Evolutionary conservation across 37 sponge, comb jelly and placozoan species (phyloP), one percentile per base, ranked within the genome.

Genomic region (Petrosia ficiformis): DNA sequence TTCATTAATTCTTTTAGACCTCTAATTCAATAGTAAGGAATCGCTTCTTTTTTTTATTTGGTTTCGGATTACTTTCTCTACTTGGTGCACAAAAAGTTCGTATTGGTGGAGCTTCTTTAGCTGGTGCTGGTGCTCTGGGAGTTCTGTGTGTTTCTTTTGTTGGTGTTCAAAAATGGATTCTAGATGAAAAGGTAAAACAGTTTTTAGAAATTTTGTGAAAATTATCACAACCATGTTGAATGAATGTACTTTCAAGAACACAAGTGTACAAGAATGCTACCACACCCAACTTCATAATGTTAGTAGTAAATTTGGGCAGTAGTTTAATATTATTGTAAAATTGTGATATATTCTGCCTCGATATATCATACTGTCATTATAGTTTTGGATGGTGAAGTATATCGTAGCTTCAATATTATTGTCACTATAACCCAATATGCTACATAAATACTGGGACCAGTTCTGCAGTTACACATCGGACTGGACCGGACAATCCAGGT

Each of bases 81-180:
- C 92, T 95, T 86, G 96, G 96, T 2, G 82, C 77, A 38, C 71
- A 57, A 1, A 48, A 70, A 10, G 82, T 78, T 29, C 67, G 70
- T 24, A 40, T 95, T 31, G 86, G 72, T 33, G 92, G 89, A 6
- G 76, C 96, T 14, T 87, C 78, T 54, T 77, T 95, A 19, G 86
- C 81, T 26, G 96, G 90, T 11, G 88, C 96, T 26, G 96, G 93
- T 32, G 87, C 96, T 14, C 72, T 95, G 52, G 89, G 83, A 22
- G 86, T 86, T 8, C 21, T 95, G 3, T 78, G 85, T 4, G 58
- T 89, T 36, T 38, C 96, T 6, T 92, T 95, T 70, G 77, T 86
- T 8, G 86, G 81, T 68, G 68, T 65, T 19, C 75, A 74, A 34
- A 79, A 80, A 6, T 95, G 93, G 93, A 44, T 77, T 1, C 68